Conservation (phyloP, 2,888 invertebrate genomes). For the Artemia sinica region DNA sequence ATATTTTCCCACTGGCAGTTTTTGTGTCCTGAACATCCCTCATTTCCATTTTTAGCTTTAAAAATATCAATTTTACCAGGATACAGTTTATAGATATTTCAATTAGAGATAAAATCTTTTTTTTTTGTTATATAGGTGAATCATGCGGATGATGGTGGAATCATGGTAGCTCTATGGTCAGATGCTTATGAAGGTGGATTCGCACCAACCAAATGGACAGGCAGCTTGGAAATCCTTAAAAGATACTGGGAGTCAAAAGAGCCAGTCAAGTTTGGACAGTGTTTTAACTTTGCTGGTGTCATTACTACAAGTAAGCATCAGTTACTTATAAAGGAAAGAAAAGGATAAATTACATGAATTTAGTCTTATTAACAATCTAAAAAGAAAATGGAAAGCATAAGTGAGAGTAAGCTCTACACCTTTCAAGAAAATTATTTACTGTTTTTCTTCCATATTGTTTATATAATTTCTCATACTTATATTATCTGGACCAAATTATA, state of each 20-base stretch:
- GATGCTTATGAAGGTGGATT: constrained; percentile 55
- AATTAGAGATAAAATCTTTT: not conserved
- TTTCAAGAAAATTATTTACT: too few species aligned
- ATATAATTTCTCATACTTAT: too few species aligned
- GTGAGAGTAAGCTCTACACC: too few species aligned
- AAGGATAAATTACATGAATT: too few species aligned
- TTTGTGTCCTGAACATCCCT: too few species aligned
- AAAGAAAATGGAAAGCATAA: too few species aligned
- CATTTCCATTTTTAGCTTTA: not conserved
- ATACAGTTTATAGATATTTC: constrained; percentile 4
- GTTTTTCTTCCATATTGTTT: too few species aligned
- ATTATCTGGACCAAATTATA: too few species aligned
- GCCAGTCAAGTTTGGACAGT: constrained; percentile 62
- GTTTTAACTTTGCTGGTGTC: constrained; percentile 72
- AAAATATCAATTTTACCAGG: not conserved
- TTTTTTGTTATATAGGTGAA: constrained; percentile 38
- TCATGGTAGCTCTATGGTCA: constrained; percentile 54
- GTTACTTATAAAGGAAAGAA: too few species aligned
- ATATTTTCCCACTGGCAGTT: too few species aligned
- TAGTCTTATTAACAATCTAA: too few species aligned
- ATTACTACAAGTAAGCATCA: constrained; percentile 47
- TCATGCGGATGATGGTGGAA: constrained; percentile 46
- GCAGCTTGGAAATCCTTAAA: constrained; percentile 55
- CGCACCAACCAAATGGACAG: constrained; percentile 60
- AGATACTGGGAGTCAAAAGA: constrained; percentile 42